Percentiles rank a stretch among this genome's conserved stretches.
Evolutionary conservation across 1,140 invertebrate species (phyloP).

Genomic region (Manduca sexta): DNA sequence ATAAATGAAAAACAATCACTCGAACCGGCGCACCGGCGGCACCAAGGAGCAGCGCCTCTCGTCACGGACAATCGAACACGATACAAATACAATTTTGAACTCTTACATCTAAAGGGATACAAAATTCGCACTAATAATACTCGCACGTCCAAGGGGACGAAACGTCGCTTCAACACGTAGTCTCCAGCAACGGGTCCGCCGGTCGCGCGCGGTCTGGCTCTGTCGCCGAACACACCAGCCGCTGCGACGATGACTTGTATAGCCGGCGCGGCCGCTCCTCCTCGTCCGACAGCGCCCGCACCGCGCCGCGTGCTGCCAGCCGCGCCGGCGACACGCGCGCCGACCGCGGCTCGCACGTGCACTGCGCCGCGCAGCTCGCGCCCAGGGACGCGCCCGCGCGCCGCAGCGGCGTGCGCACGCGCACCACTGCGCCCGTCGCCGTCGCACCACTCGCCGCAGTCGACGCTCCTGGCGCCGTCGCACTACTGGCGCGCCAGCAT

Average conservation of each 20-base stretch:
- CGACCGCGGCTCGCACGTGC: conserved; percentile 40
- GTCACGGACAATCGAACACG: conserved; percentile 33
- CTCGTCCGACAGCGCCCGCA: conserved; percentile 42
- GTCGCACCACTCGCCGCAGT: conserved; percentile 21
- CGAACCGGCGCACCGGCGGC: conserved; percentile 15
- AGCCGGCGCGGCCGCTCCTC: conserved; percentile 41
- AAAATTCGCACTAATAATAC: conserved; percentile 68
- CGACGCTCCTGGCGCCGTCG: conserved; percentile 38
- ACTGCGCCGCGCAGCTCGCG: conserved; percentile 36
- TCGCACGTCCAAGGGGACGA: conserved; percentile 43
- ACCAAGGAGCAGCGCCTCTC: conserved; percentile 11
- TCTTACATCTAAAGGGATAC: conserved; percentile 59
- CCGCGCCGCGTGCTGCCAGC: conserved; percentile 22
- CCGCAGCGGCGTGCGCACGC: conserved; percentile 11
- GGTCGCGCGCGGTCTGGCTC: conserved; percentile 25
- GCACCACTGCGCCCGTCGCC: conserved; percentile 8
- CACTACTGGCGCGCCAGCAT: conserved; percentile 19
- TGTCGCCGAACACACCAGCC: conserved; percentile 23
- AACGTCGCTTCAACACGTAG: conserved; percentile 42
- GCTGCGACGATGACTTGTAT: conserved; percentile 44
- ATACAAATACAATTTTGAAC: conserved; percentile 66
- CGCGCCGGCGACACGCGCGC: conserved; percentile 32
- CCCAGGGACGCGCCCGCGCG: conserved; percentile 10
- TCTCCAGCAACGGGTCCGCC: conserved; percentile 50
- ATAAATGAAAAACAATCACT: conserved; percentile 1